Evolutionary conservation across 92 coral and sea anemone genomes (phyloP), one percentile per base, ranked within the genome.

Genomic region (Isaurus tuberculatus): DNA sequence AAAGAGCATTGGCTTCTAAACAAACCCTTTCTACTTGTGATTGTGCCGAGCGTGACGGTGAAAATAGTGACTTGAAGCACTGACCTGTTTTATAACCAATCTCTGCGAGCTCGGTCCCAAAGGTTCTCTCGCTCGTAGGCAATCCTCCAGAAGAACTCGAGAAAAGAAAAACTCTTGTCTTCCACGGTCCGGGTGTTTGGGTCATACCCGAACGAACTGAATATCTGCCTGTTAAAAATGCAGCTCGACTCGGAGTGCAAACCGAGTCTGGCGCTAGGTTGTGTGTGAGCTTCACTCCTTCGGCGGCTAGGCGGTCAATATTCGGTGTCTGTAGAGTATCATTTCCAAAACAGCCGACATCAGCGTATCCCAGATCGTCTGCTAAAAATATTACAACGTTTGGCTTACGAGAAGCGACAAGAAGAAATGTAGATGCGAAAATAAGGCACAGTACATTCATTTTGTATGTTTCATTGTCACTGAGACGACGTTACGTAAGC

Each of bases 351-450:
- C 92, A 89, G 7, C 89, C 92, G 0, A 89, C 66, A 73, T 89
- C 92, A 30, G 81, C 87, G 44, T 79, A 72, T 33, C 92, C 92
- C 30, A 89, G 92, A 74, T 89, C 92, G 40, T 89, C 92, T 8
- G 81, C 92, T 75, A 89, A 64, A 70, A 89, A 89, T 28, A 89
- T 65, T 16, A 89, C 89, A 40, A 72, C 36, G 68, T 89, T 89
- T 13, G 92, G 92, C 27, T 81, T 80, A 15, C 33, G 69, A 29
- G 20, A 22, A 17, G 81, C 69, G 11, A 32, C 27, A 22, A 17
- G 8, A 33, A 34, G 26, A 7, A 51, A 15, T 23, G 33, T 34
- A 32, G 57, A 11, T 16, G 40, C 30, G 17, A 55, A 30, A 2
- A 57, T 36, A 17, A 32, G 29, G 20, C 48, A 16, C 4, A 57